Base-by-base conservation (phyloP, 35 echinoderm and acorn worm genomes). In the Diadema setosum region DNA sequence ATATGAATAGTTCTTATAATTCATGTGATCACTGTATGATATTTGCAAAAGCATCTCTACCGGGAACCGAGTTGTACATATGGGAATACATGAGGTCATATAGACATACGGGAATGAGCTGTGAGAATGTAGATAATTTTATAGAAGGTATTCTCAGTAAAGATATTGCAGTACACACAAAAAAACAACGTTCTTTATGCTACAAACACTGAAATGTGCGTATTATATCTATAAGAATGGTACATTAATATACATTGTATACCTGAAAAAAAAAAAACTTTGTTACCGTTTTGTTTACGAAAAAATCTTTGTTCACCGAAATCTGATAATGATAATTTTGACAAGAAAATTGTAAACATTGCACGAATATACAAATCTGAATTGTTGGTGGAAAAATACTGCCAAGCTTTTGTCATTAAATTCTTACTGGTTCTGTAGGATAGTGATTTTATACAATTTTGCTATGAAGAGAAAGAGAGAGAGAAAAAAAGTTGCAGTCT, bases 341-440 rank as follows among this genome's bases (percentile, higher is more conserved):
- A 44, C 34, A 9, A n/a, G 40, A 20, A 43, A 15, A 42, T 78
- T 11, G n/a, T 11, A 52, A 36, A 78, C 25, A 36, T 42, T 44
- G 73, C 73, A 78, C 73, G 73, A 78, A 16, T 78, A 42, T 21
- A 78, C 63, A 67, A 33, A 34, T 29, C 48, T 52, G 48, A 52
- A 52, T 44, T 41, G 44, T 78, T 78, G 73, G 73, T 41, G 44
- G 35, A 21, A 35, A 26, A n/a, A n/a, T 41, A 78, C 40, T 78
- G 73, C 73, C 73, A 24, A 17, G n/a, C 9, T 11, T 78, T 78
- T 78, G 73, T 35, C 73, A 78, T 41, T 78, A 41, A 78, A 78
- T 78, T 78, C 73, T 78, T 78, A 78, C 73, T 78, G 73, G 73
- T 78, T 78, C 73, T 78, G 73, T 78, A 78, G 73, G 44, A 42